Conservation (phyloP, 2,113 vertebrate genomes). For the Clupea harengus region DNA sequence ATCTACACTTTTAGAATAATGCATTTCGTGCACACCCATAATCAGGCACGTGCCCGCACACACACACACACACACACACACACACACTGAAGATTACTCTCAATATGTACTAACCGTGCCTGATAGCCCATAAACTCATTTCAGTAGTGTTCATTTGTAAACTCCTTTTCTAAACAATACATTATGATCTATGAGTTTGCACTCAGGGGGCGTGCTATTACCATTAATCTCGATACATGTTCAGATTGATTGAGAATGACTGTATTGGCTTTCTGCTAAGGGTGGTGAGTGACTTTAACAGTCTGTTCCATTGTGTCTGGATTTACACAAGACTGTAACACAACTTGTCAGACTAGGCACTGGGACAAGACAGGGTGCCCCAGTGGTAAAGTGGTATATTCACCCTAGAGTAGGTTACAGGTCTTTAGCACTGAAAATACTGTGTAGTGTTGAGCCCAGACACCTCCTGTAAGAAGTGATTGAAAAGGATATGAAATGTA, state of each 20-base stretch:
- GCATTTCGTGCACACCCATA: neutral
- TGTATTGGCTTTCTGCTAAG: neutral
- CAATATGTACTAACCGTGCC: neutral
- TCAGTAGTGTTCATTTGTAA: too few relatives aligned
- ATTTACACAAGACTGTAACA: neutral
- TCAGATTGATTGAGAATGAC: neutral
- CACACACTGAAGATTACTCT: neutral
- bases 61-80: neutral
- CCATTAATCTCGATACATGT: neutral
- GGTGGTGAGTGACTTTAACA: neutral
- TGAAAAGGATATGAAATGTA: neutral
- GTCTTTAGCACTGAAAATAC: neutral
- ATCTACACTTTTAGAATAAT: neutral
- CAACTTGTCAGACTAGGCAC: neutral
- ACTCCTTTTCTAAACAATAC: too few relatives aligned
- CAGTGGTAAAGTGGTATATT: neutral
- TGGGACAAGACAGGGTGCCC: neutral
- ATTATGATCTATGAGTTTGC: neutral
- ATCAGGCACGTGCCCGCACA: neutral
- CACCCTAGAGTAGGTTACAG: neutral
- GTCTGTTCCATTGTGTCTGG: neutral
- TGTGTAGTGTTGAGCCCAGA: neutral
- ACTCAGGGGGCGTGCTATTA: neutral
- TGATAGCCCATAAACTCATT: too few relatives aligned
- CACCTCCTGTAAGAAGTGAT: neutral